Conservation (phyloP, 2,888 invertebrate species). For the Dryocosmus kuriphilus region DNA sequence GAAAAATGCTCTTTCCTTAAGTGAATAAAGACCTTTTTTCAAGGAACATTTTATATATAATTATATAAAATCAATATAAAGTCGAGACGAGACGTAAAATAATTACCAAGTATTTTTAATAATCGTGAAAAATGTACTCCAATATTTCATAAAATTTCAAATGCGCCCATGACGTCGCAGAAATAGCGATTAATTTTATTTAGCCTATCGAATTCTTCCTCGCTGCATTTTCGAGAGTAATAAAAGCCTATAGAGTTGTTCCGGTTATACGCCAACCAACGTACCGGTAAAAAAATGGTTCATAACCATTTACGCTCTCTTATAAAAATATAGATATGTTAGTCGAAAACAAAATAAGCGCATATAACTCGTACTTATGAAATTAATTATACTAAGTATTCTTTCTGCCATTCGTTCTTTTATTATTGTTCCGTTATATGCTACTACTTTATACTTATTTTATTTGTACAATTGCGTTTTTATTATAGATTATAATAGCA, state of each 20-base stretch:
- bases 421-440: neutral
- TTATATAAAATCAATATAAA: neutral
- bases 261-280: neutral
- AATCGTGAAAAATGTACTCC: neutral
- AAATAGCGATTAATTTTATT: constrained; percentile 12
- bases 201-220: neutral
- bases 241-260: neutral
- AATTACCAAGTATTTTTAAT: constrained; percentile 1
- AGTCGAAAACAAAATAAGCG: neutral
- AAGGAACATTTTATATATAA: neutral
- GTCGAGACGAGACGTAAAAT: constrained; percentile 5
- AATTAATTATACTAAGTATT: constrained; percentile 7
- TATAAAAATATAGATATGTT: constrained; percentile 3
- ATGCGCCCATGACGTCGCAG: constrained; percentile 38
- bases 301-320: neutral
- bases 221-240: neutral
- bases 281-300: neutral
- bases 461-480: constrained; percentile 2
- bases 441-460: constrained; percentile 14
- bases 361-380: constrained; percentile 14
- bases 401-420: neutral
- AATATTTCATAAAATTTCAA: constrained; percentile 10
- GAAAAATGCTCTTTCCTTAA: neutral
- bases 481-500: neutral
- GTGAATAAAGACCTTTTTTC: neutral